Evolutionary conservation across 1,140 invertebrate genomes (phyloP), one percentile per base, ranked within the genome.

Genomic region (Scaptomyza hsui): DNA sequence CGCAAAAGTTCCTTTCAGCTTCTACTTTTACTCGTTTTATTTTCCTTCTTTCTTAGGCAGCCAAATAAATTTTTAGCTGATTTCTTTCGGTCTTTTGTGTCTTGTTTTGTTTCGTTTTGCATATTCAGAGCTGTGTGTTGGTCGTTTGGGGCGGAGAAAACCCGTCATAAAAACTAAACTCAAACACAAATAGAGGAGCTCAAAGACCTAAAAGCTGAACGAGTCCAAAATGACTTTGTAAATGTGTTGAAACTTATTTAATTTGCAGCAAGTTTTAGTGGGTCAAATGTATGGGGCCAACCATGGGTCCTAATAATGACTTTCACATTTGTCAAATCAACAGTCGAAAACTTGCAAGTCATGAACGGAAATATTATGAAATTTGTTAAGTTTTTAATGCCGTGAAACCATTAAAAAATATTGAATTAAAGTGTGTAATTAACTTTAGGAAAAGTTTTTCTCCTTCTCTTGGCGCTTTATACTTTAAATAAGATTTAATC

Each of bases 231-330:
- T 78, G 82, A 86, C 82, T 86, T 86, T 72, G 73, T 86, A 88
- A 86, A 86, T 88, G 81, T 75, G 77, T 78, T 78, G 77, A 85
- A 86, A 86, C 81, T 88, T 86, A 88, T 88, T 86, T 86, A 88
- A 86, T 81, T 86, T 86, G 77, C 76, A 78, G 61, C 64, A 80
- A 80, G 57, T 80, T 86, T 88, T 70, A 70, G 72, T 62, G 75
- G 64, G 59, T 42, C 70, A 29, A 39, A 24, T 6, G 52, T 42
- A 60, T 1, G 26, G 45, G 26, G 5, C 13, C 13, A 9, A 18
- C 18, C 16, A 21, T 9, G 10, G 1, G 56, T 39, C 63, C 35
- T 16, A 78, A 83, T 76, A 86, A 85, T 83, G 80, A 83, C 71
- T 75, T 65, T 65, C 44, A 69, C 75, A 65, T 80, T 70, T 70